These are phyloP conservation scores for Steromphala cineraria DNA, from an alignment of 2,888 invertebrate genomes.

Conservation along the genomic window DNA sequence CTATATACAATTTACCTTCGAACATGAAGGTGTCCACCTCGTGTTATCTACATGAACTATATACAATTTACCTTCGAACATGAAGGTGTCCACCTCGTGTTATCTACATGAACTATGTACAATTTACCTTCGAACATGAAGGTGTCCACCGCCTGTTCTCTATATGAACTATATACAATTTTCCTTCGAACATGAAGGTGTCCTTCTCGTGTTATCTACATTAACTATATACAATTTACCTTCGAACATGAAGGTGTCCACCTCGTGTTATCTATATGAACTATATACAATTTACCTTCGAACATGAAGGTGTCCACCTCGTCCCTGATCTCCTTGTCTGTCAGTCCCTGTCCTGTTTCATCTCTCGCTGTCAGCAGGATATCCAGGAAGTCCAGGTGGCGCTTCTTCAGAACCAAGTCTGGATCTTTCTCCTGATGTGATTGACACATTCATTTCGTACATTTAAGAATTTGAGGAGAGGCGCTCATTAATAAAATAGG, in stretches of 20 bases:
- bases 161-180: neutral
- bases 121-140: too few relatives aligned
- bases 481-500: too few relatives aligned
- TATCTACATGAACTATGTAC: too few relatives aligned
- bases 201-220: slow-evolving; percentile 67
- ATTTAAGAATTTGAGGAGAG: too few relatives aligned
- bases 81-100: slow-evolving; percentile 61
- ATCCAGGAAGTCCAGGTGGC: slow-evolving; percentile 57
- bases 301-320: slow-evolving; percentile 59
- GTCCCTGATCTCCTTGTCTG: slow-evolving; percentile 60
- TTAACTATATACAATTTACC: too few relatives aligned
- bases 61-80: slow-evolving; percentile 33
- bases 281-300: slow-evolving; percentile 23
- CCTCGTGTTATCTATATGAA: too few relatives aligned
- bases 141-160: too few relatives aligned
- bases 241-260: too few relatives aligned
- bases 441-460: too few relatives aligned
- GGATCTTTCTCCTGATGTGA: neutral
- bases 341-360: slow-evolving; percentile 59
- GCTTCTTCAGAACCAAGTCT: slow-evolving; percentile 3
- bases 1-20: too few relatives aligned
- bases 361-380: slow-evolving; percentile 60
- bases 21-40: too few relatives aligned
- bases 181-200: slow-evolving; percentile 44
- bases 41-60: too few relatives aligned